Percentiles rank a stretch among this genome's conserved stretches.
These are phyloP conservation scores for Lutjanus campechanus DNA, from an alignment of 2,797 vertebrate genomes.

Conservation along the genomic window DNA sequence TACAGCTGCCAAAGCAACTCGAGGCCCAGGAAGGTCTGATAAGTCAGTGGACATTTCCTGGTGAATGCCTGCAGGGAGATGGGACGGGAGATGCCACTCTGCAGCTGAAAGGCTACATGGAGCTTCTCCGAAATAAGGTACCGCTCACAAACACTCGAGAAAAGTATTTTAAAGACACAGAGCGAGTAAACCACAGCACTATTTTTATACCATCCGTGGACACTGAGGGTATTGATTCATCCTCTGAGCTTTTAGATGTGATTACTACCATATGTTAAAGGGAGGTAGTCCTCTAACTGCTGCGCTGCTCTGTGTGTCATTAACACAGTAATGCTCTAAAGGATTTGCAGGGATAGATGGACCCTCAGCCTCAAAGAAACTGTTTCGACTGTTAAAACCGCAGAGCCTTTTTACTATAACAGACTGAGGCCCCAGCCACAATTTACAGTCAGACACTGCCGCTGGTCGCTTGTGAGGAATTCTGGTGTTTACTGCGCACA, in stretches of 20 bases:
- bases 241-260: slow-evolving; percentile 43
- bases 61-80: slow-evolving; percentile 80
- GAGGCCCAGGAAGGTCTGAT: slow-evolving; percentile 89
- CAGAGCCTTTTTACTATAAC: slow-evolving; percentile 37
- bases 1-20: slow-evolving; percentile 90
- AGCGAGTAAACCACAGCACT: slow-evolving; percentile 31
- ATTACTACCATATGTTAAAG: slow-evolving; percentile 68
- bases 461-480: slow-evolving; percentile 39
- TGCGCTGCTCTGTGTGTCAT: slow-evolving; percentile 31
- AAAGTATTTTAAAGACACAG: slow-evolving; percentile 27
- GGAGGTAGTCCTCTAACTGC: slow-evolving; percentile 38
- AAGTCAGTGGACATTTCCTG: slow-evolving; percentile 91
- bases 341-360: slow-evolving; percentile 22
- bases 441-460: slow-evolving; percentile 45
- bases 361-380: slow-evolving; percentile 51
- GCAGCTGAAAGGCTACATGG: slow-evolving; percentile 88
- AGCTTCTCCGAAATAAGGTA: slow-evolving; percentile 91
- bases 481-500: slow-evolving; percentile 40
- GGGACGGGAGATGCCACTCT: slow-evolving; percentile 79
- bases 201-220: slow-evolving; percentile 51
- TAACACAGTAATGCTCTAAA: slow-evolving; percentile 37
- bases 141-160: slow-evolving; percentile 1
- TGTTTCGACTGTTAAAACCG: slow-evolving; percentile 43
- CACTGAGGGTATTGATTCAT: slow-evolving; percentile 50
- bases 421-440: slow-evolving; percentile 1